These are phyloP conservation scores for Acanthornis magna DNA, from an alignment of 2,797 vertebrate genomes.

Conservation along the genomic window DNA sequence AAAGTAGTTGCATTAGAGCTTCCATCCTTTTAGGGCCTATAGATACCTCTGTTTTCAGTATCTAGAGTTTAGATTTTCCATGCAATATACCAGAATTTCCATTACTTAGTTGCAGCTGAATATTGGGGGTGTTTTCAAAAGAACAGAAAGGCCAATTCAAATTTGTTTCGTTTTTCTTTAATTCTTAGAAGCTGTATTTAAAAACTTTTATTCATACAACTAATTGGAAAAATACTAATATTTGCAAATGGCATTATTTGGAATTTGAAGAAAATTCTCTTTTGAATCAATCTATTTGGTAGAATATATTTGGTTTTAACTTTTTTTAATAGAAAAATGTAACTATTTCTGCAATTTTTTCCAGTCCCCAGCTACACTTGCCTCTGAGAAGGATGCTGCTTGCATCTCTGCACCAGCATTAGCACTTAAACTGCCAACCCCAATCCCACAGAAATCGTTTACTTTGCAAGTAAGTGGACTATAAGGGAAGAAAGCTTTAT, in stretches of 20 bases:
- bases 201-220: background rate
- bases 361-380: conserved; percentile 75
- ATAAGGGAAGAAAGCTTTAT: background rate
- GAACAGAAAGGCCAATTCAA: background rate
- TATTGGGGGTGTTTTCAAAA: fast-evolving
- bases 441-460: conserved; percentile 87
- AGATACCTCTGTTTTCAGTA: background rate
- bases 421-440: conserved; percentile 87
- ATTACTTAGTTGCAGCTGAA: background rate
- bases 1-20: background rate
- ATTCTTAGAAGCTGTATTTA: background rate
- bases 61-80: background rate
- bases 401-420: conserved; percentile 77
- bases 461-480: conserved; percentile 86
- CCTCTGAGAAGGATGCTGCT: conserved; percentile 83
- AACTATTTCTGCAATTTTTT: background rate
- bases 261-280: background rate
- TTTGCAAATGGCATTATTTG: background rate
- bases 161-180: background rate
- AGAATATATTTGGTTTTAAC: background rate
- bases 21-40: background rate
- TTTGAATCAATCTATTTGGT: background rate
- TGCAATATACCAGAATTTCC: background rate
- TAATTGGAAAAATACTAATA: background rate
- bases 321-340: background rate